These are phyloP conservation scores for Acanthopagrus latus DNA, from an alignment of 2,797 vertebrate species.

Conservation along the genomic window DNA sequence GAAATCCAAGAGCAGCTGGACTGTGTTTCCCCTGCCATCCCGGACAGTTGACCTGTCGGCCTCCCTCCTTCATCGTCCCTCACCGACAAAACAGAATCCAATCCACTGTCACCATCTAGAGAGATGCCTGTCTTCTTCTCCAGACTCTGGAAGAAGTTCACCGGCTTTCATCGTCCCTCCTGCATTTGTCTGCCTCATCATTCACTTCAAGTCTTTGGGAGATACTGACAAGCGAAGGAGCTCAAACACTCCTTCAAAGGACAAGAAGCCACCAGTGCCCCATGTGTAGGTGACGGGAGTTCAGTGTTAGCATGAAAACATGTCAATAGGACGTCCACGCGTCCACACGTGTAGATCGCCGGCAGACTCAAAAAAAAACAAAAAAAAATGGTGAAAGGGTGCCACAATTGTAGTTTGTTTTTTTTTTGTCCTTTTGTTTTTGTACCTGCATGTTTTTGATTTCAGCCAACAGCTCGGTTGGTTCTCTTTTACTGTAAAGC, in stretches of 20 bases:
- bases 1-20: slow-evolving; percentile 76
- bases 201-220: slow-evolving; percentile 13
- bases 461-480: slow-evolving; percentile 54
- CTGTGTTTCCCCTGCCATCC: slow-evolving; percentile 58
- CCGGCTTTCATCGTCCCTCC: slow-evolving; percentile 21
- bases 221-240: slow-evolving; percentile 29
- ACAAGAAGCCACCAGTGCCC: slow-evolving; percentile 68
- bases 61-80: slow-evolving; percentile 9
- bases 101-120: slow-evolving; percentile 4
- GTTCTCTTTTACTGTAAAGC: slow-evolving; percentile 66
- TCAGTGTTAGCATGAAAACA: slow-evolving; percentile 76
- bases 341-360: slow-evolving; percentile 37
- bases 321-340: slow-evolving; percentile 36
- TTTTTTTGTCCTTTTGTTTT: slow-evolving; percentile 59
- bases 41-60: slow-evolving; percentile 73
- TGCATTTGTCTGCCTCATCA: slow-evolving; percentile 2
- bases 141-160: slow-evolving; percentile 18
- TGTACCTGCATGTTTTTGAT: slow-evolving; percentile 83
- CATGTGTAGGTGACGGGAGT: slow-evolving; percentile 43
- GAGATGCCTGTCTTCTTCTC: slow-evolving; percentile 4
- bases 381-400: slow-evolving; percentile 76
- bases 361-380: slow-evolving; percentile 51
- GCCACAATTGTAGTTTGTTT: slow-evolving; percentile 79
- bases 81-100: slow-evolving; percentile 11
- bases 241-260: slow-evolving; percentile 41